Base-by-base conservation (phyloP, 2,113 vertebrate genomes). In the Hemibagrus wyckioides region DNA sequence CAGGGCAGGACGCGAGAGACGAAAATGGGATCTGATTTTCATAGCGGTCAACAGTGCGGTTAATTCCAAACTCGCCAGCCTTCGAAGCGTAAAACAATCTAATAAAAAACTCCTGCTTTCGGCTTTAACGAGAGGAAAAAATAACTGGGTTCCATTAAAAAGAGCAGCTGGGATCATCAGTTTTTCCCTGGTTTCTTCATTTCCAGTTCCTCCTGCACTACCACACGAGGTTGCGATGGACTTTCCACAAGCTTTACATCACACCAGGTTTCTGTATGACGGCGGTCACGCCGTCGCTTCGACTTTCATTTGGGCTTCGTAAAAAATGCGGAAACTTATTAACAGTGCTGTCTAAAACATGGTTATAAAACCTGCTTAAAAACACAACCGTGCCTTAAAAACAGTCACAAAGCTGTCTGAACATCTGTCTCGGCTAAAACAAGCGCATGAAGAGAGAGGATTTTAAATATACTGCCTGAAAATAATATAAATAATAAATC, bases 91-190 rank as follows among this genome's bases (percentile, higher is more conserved):
- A 33, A 33, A 21, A 15, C 28, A 19, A 52, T 7, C n/a, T n/a
- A 48, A 48, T 48, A 48, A 48, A 48, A 48, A 48, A 44, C 44
- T 44, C 44, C 44, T 44, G 44, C 44, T 48, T n/a, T 48, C 44
- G 9, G 44, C 44, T 48, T 48, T 48, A 48, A 48, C 9, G 1
- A 13, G 71, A 48, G 39, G 0, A 25, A 3, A 76, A 48, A n/a
- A n/a, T 17, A 6, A 44, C 6, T 0, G 8, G 1, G n/a, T 79
- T 52, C 30, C 52, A 80, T 4, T 13, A 30, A 6, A 3, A 77
- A 19, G 2, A n/a, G 77, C 3, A 1, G 52, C 9, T 36, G 6
- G 2, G 1, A 54, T 0, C 17, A n/a, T n/a, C n/a, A n/a, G 1
- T 56, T 1, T 3, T 56, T 36, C 36, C 33, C 52, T 30, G 4